Base-by-base conservation (phyloP, 2,888 invertebrate species). In the Cheilosia grossa region DNA sequence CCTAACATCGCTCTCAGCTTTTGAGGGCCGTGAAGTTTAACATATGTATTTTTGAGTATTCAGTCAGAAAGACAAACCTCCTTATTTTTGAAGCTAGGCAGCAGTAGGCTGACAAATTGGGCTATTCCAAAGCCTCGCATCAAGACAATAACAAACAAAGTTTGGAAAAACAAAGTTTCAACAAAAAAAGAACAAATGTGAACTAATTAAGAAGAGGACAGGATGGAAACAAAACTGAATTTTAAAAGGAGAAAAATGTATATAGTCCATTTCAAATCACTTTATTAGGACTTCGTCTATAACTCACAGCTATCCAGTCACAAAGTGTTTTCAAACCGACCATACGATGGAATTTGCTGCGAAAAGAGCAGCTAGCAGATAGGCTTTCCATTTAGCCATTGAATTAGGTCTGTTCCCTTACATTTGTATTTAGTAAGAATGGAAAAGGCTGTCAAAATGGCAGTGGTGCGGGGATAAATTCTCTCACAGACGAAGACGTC, bases 341-440 rank as follows among this genome's bases (percentile, higher is more conserved):
- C 30, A 17, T 56, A n/a, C 4, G 27, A 15, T 56, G 9, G 56
- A 27, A 17, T 56, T 24, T 33, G 30, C 33, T 33, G 33, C 27
- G 33, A 70, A 70, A 70, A 40, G 67, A 24, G 67, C 42, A 67
- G 44, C 67, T 67, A 54, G 53, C 67, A 67, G 67, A 67, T 67
- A 44, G 44, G 67, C 44, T 5, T 44, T 19, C 56, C 42, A 15
- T 44, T 44, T 44, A 44, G n/a, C 17, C 15, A 17, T 44, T 4
- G 2, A 30, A 9, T 30, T 2, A 9, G n/a, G n/a, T n/a, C n/a
- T n/a, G n/a, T n/a, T n/a, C n/a, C n/a, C n/a, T n/a, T n/a, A n/a
- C n/a, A n/a, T n/a, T n/a, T n/a, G n/a, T n/a, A n/a, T n/a, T 30
- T 9, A 30, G 30, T 30, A 30, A 9, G n/a, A n/a, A n/a, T n/a